A percentile compares a stretch with the other conserved stretches of the same genome.
Evolutionary conservation across 2,888 invertebrate genomes (phyloP).

Genomic region (Andricus quercusramuli): DNA sequence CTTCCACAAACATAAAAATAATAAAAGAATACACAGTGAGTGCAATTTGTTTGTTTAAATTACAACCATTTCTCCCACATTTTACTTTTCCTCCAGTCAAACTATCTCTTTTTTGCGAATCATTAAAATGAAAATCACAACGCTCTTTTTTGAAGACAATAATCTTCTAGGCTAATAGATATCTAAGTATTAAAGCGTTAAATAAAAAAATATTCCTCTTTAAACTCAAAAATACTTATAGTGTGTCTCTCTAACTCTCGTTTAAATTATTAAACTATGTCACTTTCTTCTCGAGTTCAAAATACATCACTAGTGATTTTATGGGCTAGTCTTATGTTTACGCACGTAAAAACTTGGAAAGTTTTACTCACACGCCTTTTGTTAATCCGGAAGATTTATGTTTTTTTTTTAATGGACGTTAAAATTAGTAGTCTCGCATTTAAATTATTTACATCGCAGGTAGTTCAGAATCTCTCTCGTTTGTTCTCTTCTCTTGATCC

Average conservation of each 20-base stretch:
- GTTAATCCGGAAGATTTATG: background rate
- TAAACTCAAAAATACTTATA: constrained; percentile 9
- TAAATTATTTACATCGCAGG: background rate
- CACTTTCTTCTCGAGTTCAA: background rate
- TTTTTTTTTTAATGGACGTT: background rate
- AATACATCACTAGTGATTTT: background rate
- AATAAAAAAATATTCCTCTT: background rate
- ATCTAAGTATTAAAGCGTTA: background rate
- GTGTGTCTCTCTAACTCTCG: background rate
- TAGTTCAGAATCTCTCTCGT: background rate
- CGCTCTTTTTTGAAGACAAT: too few species aligned
- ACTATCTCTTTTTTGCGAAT: too few species aligned
- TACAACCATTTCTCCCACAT: too few species aligned
- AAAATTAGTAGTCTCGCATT: background rate
- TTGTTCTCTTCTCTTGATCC: too few species aligned
- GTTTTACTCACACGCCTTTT: constrained; percentile 4
- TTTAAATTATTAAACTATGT: background rate
- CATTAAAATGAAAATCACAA: too few species aligned
- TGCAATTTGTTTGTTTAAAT: too few species aligned
- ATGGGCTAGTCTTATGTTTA: background rate
- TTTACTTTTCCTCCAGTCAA: too few species aligned
- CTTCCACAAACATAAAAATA: background rate
- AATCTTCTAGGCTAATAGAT: too few species aligned
- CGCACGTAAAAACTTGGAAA: background rate
- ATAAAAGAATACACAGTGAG: background rate